These are phyloP conservation scores for Leptinotarsa defecta DNA, from an alignment of 1,140 invertebrate genomes.

Conservation along the genomic window DNA sequence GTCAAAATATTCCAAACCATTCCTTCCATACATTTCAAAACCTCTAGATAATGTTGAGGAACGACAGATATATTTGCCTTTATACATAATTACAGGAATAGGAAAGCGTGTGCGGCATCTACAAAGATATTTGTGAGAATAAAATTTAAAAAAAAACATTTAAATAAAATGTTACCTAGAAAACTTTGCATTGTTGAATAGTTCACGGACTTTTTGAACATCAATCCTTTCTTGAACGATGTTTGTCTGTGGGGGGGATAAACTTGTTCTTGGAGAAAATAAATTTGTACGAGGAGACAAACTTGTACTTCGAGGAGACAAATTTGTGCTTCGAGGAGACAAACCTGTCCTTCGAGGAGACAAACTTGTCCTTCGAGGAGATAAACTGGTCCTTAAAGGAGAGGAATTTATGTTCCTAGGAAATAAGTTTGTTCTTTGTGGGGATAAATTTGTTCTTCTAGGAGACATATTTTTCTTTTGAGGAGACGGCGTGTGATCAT, in stretches of 20 bases:
- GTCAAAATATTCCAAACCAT: background rate
- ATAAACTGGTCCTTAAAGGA: no score
- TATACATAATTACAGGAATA: conserved; percentile 77
- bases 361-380: no score
- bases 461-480: no score
- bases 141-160: background rate
- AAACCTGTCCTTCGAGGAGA: no score
- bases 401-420: no score
- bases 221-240: conserved; percentile 69
- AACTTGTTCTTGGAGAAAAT: no score
- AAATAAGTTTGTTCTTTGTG: no score
- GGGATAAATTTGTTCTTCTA: no score
- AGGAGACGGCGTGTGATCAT: no score
- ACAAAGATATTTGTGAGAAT: conserved; percentile 12
- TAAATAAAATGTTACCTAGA: conserved; percentile 49
- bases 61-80: conserved; percentile 74
- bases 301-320: no score
- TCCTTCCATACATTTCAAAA: conserved; percentile 72
- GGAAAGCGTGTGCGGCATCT: conserved; percentile 79
- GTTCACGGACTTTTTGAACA: conserved; percentile 63
- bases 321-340: no score
- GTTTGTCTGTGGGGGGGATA: conserved; percentile 54
- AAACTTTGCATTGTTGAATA: conserved; percentile 66
- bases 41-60: conserved; percentile 72
- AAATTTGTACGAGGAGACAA: no score